Evolutionary conservation across 2,888 invertebrate genomes (phyloP).

Genomic region (Lithophane socia): DNA sequence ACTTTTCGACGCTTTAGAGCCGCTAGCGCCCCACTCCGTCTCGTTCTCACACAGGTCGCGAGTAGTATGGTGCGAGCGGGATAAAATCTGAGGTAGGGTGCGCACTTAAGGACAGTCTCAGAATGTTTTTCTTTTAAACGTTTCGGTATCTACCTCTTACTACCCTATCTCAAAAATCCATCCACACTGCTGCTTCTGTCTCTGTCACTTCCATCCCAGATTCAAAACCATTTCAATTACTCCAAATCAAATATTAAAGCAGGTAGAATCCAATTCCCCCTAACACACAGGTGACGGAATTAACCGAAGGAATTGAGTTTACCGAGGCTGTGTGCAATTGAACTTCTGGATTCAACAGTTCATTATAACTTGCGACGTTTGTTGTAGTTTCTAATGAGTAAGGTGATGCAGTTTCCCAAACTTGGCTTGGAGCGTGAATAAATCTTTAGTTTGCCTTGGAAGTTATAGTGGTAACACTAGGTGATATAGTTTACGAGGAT

Average conservation of each 20-base stretch:
- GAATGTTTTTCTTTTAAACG: too few relatives aligned
- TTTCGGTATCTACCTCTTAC: too few relatives aligned
- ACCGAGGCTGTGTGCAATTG: conserved; percentile 48
- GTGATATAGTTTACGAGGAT: not conserved
- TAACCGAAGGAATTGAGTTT: conserved; percentile 64
- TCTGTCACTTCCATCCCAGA: not conserved
- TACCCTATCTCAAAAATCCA: too few relatives aligned
- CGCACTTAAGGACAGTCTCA: too few relatives aligned
- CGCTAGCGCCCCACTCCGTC: too few relatives aligned
- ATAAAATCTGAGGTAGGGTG: too few relatives aligned
- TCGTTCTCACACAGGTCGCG: too few relatives aligned
- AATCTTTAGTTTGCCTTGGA: conserved; percentile 40
- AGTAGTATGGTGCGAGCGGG: too few relatives aligned
- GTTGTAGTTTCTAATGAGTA: conserved; percentile 44
- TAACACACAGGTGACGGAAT: conserved; percentile 46
- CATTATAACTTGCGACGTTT: conserved; percentile 66
- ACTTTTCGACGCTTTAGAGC: too few relatives aligned
- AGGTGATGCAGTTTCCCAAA: conserved; percentile 48
- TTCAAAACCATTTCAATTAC: not conserved
- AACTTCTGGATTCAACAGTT: conserved; percentile 52
- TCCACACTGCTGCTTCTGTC: too few relatives aligned
- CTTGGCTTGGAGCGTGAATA: conserved; percentile 29
- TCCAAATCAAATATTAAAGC: conserved; percentile 18
- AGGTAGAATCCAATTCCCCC: conserved; percentile 15
- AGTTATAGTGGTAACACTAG: conserved; percentile 17